These are phyloP conservation scores for Mesorhabditis spiculigera DNA, from an alignment of 2,888 invertebrate species.

Conservation along the genomic window DNA sequence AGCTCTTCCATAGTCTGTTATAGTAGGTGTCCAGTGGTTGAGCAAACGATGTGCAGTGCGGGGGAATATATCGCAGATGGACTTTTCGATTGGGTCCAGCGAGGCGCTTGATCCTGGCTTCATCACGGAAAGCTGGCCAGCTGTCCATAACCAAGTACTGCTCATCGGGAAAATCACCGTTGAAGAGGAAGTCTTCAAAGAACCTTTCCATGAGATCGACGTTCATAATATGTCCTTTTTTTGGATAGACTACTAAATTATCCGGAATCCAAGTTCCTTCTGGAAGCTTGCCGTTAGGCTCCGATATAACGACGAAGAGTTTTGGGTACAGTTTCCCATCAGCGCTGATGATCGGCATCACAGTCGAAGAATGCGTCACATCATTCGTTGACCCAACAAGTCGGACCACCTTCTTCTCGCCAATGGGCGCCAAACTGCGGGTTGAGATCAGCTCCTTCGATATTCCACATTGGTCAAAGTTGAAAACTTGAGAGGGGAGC, in stretches of 20 bases:
- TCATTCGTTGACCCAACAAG: conserved; percentile 7
- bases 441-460: conserved; percentile 12
- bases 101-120: conserved; percentile 8
- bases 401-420: conserved; percentile 10
- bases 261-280: conserved; percentile 1
- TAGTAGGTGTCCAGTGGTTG: conserved; percentile 23
- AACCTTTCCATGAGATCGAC: conserved; percentile 12
- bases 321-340: conserved; percentile 12
- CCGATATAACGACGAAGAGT: conserved; percentile 17
- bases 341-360: conserved; percentile 18
- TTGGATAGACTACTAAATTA: conserved; percentile 13
- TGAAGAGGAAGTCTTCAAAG: conserved; percentile 9
- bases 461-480: conserved; percentile 19
- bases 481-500: conserved; percentile 12
- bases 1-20: no score
- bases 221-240: conserved; percentile 18
- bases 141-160: conserved; percentile 16
- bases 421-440: conserved; percentile 14
- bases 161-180: neutral
- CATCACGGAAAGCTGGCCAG: conserved; percentile 16
- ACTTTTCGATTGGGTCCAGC: conserved; percentile 6
- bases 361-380: conserved; percentile 16
- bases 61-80: conserved; percentile 12
- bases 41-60: conserved; percentile 13
- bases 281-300: conserved; percentile 16